phyloP scores from a whole-genome alignment of 2,113 vertebrate species.

The Prochilodus magdalenae region DNA sequence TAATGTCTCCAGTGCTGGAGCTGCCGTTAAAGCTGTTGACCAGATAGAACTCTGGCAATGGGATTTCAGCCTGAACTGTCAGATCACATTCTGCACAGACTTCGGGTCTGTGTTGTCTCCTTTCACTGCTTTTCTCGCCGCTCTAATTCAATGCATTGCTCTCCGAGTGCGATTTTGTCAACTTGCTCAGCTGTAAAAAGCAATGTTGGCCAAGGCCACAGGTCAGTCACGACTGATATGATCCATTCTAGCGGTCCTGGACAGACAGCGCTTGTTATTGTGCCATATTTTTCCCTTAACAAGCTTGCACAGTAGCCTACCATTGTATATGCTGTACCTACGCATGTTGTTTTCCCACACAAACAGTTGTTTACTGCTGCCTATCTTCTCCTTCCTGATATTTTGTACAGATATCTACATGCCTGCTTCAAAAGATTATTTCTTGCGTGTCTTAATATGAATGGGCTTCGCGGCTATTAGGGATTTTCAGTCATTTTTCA shows the following conservation, averaged over 20 bases:
- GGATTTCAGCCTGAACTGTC: constrained; percentile 53
- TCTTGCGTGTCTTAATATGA: neutral
- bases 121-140: constrained; percentile 17
- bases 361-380: neutral
- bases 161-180: constrained; percentile 30
- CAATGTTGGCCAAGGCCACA: constrained; percentile 31
- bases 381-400: neutral
- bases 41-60: constrained; percentile 47
- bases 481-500: too few relatives aligned
- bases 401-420: neutral
- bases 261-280: neutral
- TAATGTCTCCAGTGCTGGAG: constrained; percentile 42
- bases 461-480: too few relatives aligned
- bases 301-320: neutral
- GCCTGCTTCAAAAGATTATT: neutral
- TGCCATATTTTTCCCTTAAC: neutral
- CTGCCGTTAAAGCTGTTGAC: constrained; percentile 56
- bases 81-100: constrained; percentile 47
- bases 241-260: neutral
- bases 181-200: constrained; percentile 28
- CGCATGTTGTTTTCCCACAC: neutral
- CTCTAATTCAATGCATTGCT: constrained; percentile 43
- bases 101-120: constrained; percentile 43
- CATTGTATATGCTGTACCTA: neutral
- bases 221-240: constrained; percentile 35